These are phyloP conservation scores for Phasianus colchicus DNA, from an alignment of 2,113 vertebrate species.

Conservation along the genomic window DNA sequence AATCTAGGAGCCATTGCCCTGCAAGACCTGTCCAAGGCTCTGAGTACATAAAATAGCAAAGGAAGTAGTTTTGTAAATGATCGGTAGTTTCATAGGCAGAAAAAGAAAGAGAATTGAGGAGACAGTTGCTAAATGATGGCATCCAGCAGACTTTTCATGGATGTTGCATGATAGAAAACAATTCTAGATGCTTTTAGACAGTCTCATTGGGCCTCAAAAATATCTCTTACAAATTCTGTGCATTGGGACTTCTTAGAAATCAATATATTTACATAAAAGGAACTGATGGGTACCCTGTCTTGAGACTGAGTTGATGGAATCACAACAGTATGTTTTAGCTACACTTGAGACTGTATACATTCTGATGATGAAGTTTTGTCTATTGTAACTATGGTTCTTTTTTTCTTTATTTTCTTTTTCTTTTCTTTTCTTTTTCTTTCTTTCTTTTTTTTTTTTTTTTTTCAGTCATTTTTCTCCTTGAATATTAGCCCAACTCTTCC, in stretches of 20 bases:
- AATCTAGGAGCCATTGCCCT: background rate
- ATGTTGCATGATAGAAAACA: background rate
- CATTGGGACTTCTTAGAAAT: fast-evolving
- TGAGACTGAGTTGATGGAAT: background rate
- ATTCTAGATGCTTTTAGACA: background rate
- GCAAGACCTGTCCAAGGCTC: background rate
- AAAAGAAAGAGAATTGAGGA: background rate
- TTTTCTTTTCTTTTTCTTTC: background rate
- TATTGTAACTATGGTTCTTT: background rate
- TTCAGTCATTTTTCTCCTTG: background rate
- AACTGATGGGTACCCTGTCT: background rate
- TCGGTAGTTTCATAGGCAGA: background rate
- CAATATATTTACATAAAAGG: background rate
- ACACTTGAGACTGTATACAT: background rate
- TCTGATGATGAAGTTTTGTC: background rate
- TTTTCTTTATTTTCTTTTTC: background rate
- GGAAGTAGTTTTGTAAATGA: background rate
- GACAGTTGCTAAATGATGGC: background rate
- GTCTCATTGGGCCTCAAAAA: background rate
- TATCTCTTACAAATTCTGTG: background rate
- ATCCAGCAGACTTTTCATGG: background rate
- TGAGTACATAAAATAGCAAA: background rate
- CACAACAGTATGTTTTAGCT: background rate
- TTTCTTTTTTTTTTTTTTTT: background rate
- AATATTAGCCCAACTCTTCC: fast-evolving